These are phyloP conservation scores for Germaria angustata DNA, from an alignment of 2,888 invertebrate genomes.

Conservation along the genomic window DNA sequence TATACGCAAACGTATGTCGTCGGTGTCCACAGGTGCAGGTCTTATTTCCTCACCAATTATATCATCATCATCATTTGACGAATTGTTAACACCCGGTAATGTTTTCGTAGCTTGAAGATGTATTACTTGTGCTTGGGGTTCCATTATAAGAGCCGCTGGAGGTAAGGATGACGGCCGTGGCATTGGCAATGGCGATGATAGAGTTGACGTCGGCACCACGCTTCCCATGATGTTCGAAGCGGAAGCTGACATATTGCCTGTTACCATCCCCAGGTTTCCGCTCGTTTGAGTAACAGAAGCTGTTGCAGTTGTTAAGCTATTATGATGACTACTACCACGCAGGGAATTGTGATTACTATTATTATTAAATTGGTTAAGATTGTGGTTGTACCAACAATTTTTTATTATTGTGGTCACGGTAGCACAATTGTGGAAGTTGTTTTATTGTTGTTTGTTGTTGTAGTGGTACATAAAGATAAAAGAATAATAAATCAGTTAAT, in stretches of 20 bases:
- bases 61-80: constrained; percentile 75
- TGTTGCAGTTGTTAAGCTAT: constrained; percentile 59
- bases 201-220: constrained; percentile 32
- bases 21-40: constrained; percentile 77
- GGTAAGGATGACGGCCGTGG: constrained; percentile 55
- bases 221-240: constrained; percentile 39
- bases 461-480: constrained; percentile 63
- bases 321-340: constrained; percentile 70
- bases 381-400: constrained; percentile 43
- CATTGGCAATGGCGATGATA: constrained; percentile 4
- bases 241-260: constrained; percentile 40
- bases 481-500: constrained; percentile 67
- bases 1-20: constrained; percentile 76
- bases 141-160: constrained; percentile 50
- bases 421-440: constrained; percentile 48
- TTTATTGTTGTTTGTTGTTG: constrained; percentile 54
- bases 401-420: constrained; percentile 55
- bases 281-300: constrained; percentile 31
- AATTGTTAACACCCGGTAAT: constrained; percentile 62
- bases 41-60: constrained; percentile 79
- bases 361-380: constrained; percentile 47
- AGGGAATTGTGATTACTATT: constrained; percentile 63
- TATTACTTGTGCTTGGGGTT: constrained; percentile 65
- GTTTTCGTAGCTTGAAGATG: constrained; percentile 67
- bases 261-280: not conserved